Evolutionary conservation across 2,113 vertebrate genomes (phyloP).

Genomic region (Astur gentilis): DNA sequence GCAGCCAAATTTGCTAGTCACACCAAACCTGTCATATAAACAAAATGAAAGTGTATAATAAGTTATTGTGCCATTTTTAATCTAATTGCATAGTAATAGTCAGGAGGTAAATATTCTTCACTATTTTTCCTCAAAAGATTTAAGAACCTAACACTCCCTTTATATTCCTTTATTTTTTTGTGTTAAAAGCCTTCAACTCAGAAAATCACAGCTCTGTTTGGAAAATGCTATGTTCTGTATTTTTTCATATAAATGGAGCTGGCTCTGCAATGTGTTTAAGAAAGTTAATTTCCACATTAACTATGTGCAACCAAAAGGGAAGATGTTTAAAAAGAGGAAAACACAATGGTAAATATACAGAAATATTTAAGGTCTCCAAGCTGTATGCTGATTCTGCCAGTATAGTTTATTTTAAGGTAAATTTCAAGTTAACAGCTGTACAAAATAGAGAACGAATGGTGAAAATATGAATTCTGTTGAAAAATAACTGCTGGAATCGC

Average conservation of each 20-base stretch:
- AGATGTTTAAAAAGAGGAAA: background rate
- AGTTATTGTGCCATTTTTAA: background rate
- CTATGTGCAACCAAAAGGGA: background rate
- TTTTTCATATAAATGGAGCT: background rate
- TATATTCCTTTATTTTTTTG: background rate
- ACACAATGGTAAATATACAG: background rate
- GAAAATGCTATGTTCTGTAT: background rate
- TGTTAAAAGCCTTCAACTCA: background rate
- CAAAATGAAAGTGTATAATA: background rate
- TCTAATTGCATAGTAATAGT: background rate
- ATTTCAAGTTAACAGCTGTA: background rate
- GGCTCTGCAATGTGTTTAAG: background rate
- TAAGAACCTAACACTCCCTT: background rate
- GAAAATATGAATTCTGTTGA: background rate
- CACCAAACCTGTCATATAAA: background rate
- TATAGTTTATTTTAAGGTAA: background rate
- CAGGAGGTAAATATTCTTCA: background rate
- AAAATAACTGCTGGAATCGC: background rate
- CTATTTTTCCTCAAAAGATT: background rate
- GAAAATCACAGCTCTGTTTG: background rate
- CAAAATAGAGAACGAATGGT: background rate
- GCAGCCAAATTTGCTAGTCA: background rate
- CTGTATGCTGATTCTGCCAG: background rate
- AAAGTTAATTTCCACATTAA: background rate
- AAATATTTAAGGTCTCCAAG: background rate